Base-by-base conservation (phyloP, 2,797 vertebrate species). In the Gorsachius magnificus region DNA sequence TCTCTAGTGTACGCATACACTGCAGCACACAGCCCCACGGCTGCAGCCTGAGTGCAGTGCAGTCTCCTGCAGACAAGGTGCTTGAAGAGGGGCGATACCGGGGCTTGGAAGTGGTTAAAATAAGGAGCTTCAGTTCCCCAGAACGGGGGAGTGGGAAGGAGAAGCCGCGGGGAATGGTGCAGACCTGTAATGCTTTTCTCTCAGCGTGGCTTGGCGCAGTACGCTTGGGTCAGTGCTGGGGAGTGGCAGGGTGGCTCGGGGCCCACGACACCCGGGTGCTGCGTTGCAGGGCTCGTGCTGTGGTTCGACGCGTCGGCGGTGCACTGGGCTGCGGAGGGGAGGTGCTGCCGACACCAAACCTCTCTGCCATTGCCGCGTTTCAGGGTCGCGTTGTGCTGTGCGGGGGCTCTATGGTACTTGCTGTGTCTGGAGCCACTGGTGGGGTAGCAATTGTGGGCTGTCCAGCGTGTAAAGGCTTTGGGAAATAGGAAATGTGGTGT, bases 271-370 rank as follows among this genome's bases (percentile, higher is more conserved):
- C 33, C 38, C 3, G 1, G 29, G 11, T 3, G 5, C 41, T 19
- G 22, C 14, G 36, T 18, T 5, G 3, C 46, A 15, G 2, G 1
- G 5, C 13, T 64, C 3, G 0, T 19, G 48, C 31, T 18, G 0
- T 28, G 48, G 16, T 64, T 33, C 45, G 51, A 25, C 4, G 4
- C 2, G 2, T 65, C 45, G 20, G 2, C 1, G 1, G 31, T 5
- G 11, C 5, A 21, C 45, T 17, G 57, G 20, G n/a, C 65, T 48
- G 65, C 3, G 1, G 36, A 16, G 35, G 33, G 35, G 31, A 36
- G 26, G 9, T 18, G 63, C 36, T 51, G 36, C 63, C 2, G 3
- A 31, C 11, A 16, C 17, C n/a, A 17, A 14, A 53, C 57, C 46
- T 25, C 54, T 48, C 24, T 13, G 41, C 75, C 2, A 1, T 5